These are phyloP conservation scores for Turritopsis dohrnii DNA, from an alignment of 30 jellyfish, hydroid and myxozoan species.

Conservation along the genomic window DNA sequence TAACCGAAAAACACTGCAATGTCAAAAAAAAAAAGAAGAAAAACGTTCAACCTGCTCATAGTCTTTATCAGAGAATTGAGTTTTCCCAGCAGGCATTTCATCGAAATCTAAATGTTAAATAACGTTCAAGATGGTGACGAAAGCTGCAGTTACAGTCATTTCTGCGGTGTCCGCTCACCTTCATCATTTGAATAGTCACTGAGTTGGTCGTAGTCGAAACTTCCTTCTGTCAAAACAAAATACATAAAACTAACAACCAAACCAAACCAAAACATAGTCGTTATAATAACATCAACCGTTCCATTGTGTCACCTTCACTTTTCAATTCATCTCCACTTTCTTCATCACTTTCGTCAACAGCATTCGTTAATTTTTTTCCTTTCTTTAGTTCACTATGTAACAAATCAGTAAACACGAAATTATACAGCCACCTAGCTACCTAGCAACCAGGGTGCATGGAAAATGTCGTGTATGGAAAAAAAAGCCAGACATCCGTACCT, in stretches of 20 bases:
- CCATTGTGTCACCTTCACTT: neutral
- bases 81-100: slow-evolving; percentile 15
- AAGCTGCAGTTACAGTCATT: neutral
- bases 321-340: slow-evolving; percentile 17
- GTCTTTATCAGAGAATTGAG: slow-evolving; percentile 68
- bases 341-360: neutral
- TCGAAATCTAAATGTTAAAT: slow-evolving; percentile 8
- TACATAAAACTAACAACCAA: neutral
- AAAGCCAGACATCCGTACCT: slow-evolving; percentile 28
- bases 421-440: too few relatives aligned
- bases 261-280: neutral
- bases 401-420: neutral
- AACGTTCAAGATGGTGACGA: neutral
- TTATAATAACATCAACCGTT: too few relatives aligned
- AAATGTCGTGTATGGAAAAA: too few relatives aligned
- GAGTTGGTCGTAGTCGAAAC: neutral
- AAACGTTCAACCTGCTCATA: slow-evolving; percentile 52
- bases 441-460: too few relatives aligned
- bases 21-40: neutral
- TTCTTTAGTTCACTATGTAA: slow-evolving; percentile 15
- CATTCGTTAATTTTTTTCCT: neutral
- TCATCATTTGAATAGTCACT: neutral
- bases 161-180: neutral
- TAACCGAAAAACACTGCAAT: too few relatives aligned
- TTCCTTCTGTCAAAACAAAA: neutral